These are phyloP conservation scores for Belonocnema kinseyi DNA, from an alignment of 1,140 invertebrate species.

Conservation along the genomic window DNA sequence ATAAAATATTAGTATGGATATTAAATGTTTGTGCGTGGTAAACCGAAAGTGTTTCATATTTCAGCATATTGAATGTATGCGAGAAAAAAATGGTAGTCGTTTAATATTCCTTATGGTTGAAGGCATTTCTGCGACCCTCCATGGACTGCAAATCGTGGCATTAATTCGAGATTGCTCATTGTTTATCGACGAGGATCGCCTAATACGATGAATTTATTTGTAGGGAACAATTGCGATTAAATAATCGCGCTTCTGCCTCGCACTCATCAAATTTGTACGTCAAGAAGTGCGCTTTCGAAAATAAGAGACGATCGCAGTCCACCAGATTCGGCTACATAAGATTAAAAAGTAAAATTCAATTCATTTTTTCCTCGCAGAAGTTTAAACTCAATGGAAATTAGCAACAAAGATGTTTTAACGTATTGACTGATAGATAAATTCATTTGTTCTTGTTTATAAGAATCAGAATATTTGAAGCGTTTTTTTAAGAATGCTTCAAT, in stretches of 20 bases:
- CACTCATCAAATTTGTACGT: conserved; percentile 24
- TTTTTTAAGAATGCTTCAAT: too few relatives aligned
- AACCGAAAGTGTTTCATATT: too few relatives aligned
- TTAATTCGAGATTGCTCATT: conserved; percentile 58
- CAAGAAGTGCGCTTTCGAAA: conserved; percentile 14
- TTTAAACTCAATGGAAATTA: conserved; percentile 1
- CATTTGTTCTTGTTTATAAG: too few relatives aligned
- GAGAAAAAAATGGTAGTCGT: conserved; percentile 16
- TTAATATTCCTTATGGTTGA: conserved; percentile 56
- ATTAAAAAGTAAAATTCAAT: conserved; percentile 25
- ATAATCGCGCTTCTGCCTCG: conserved; percentile 28
- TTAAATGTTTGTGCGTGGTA: too few relatives aligned
- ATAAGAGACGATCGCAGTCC: not conserved
- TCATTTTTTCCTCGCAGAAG: not conserved
- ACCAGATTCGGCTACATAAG: conserved; percentile 12
- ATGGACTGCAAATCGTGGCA: conserved; percentile 56
- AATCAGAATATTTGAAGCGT: too few relatives aligned
- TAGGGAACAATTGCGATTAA: conserved; percentile 20
- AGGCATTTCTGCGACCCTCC: conserved; percentile 42
- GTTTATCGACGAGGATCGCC: conserved; percentile 44
- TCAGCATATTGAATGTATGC: not conserved
- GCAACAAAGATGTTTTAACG: not conserved
- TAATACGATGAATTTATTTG: conserved; percentile 46
- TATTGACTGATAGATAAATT: too few relatives aligned
- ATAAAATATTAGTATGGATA: too few relatives aligned